Evolutionary conservation across 2,113 vertebrate species (phyloP), one percentile per base, ranked within the genome.

Genomic region (Perccottus glenii): DNA sequence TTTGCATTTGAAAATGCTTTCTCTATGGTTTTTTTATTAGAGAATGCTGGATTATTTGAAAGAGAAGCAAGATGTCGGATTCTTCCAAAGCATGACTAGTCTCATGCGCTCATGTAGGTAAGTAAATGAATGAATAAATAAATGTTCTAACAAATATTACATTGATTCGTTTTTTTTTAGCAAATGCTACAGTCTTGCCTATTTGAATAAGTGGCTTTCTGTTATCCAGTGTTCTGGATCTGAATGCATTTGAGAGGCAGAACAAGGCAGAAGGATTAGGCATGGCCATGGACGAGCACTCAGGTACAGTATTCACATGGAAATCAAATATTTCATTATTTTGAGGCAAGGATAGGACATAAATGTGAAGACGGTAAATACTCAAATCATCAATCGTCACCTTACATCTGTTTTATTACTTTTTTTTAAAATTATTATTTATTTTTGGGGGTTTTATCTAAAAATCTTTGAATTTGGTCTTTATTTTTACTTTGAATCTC

Each of bases 191-290:
- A 27, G n/a, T 10, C 44, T 57, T 45, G 19, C 66, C 11, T 48
- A 43, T 47, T 45, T 49, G 3, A 27, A 9, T 75, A 15, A 55
- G 35, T 42, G 15, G 55, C 27, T 58, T 69, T 62, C 35, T 62
- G 35, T 11, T 73, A 52, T 11, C 32, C 81, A 99, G 97, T 59
- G 96, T 99, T 81, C 93, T 99, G 72, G 96, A 99, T 88, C 90
- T 98, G 77, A 99, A 96, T 75, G 96, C 95, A 2, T 99, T 99
- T 86, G 96, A 99, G 88, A 93, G 96, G 77, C 96, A 98, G 85
- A 98, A 98, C 89, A 99, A 99, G 93, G 96, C 96, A 6, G 96
- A 98, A 84, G 95, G 96, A 87, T 95, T 99, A 85, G 95, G 95
- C 72, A 95, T 96, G 94, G 93, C 94, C 71, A 94, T 91, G 43